Evolutionary conservation across 2,797 vertebrate species (phyloP), one percentile per base, ranked within the genome.

Genomic region (Spea hammondii): DNA sequence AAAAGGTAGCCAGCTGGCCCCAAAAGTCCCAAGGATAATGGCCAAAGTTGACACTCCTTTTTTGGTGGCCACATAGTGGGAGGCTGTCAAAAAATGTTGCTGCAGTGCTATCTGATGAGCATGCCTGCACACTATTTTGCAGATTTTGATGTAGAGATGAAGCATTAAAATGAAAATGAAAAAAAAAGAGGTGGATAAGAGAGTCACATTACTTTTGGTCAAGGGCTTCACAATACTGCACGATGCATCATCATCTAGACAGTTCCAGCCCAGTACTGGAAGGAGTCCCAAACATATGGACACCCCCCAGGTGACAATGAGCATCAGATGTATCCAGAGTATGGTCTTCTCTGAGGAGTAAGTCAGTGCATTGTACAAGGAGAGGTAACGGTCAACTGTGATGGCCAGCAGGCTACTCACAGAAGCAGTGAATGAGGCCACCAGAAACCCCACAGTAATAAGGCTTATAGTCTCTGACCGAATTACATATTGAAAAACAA

Each of bases 61-160:
- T 87, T 96, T 95, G 66, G 97, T 97, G 87, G 96, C 94, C 0
- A 97, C 94, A 0, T 97, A 96, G 85, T 98, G 97, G 0, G 98
- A 95, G 0, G 96, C 94, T 76, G 95, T 92, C 67, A 99, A 94
- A 85, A 98, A 98, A 88, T 99, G 98, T 84, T 98, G 97, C 89
- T 99, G 98, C 14, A 99, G 93, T 1, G 98, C 97, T 6, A 99
- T 99, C 91, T 99, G 97, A 84, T 99, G 97, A 48, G 97, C 98
- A 68, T 99, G 98, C 83, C 89, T 94, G 84, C 96, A 98, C 81
- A 99, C 95, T 0, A 99, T 96, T 88, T 98, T 96, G 89, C 97
- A 99, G 89, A 99, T 99, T 86, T 95, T 94, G 53, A 96, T 93
- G 84, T 98, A 99, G n/a, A 99, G 93, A 78, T 93, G 94, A 53